Evolutionary conservation across 2,113 vertebrate genomes (phyloP).

Genomic region (Neotoma lepida): DNA sequence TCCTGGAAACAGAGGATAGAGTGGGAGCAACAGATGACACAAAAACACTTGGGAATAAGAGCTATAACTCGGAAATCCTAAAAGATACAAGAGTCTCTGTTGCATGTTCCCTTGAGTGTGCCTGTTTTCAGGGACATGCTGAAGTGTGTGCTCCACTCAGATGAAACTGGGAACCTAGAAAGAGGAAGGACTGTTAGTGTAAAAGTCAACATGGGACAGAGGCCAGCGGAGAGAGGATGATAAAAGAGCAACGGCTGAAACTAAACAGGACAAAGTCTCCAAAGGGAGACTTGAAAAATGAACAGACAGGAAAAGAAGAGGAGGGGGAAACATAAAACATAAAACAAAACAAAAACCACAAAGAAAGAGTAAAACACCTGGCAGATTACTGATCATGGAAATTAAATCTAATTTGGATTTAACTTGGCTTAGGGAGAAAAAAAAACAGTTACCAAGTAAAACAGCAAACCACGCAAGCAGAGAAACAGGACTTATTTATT

Average conservation of each 20-base stretch:
- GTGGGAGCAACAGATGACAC: background rate
- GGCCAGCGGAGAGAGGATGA: background rate
- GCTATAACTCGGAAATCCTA: background rate
- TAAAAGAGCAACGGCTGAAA: background rate
- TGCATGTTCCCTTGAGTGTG: background rate
- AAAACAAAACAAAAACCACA: background rate
- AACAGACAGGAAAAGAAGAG: background rate
- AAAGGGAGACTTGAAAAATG: background rate
- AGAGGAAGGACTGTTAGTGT: conserved; percentile 9
- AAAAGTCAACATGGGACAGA: background rate
- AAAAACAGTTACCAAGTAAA: background rate
- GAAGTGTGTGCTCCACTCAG: conserved; percentile 40
- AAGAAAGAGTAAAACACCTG: background rate
- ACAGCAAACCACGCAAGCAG: background rate
- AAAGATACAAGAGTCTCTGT: background rate
- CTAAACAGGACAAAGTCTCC: background rate
- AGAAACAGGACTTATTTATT: background rate
- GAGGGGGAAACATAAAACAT: background rate
- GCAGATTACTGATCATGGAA: background rate
- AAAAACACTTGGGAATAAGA: conserved; percentile 23
- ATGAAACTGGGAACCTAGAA: conserved; percentile 36
- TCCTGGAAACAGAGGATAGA: background rate
- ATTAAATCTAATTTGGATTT: background rate
- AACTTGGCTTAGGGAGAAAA: background rate
- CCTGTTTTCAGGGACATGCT: conserved; percentile 39